These are phyloP conservation scores for Coleophora deauratella DNA, from an alignment of 2,888 invertebrate species.

Conservation along the genomic window DNA sequence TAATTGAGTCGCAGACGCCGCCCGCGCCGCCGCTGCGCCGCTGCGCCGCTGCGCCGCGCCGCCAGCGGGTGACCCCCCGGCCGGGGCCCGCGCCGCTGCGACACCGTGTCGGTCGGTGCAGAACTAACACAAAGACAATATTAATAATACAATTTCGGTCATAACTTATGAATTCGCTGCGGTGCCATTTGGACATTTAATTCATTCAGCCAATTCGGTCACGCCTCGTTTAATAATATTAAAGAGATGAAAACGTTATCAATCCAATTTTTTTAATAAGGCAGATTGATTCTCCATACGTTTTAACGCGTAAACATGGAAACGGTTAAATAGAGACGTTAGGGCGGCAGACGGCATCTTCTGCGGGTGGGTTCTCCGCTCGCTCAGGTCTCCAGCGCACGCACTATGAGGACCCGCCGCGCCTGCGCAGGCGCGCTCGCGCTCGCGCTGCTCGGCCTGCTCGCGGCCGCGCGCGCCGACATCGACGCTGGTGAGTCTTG, in stretches of 20 bases:
- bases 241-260: slow-evolving; percentile 30
- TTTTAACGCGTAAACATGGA: slow-evolving; percentile 39
- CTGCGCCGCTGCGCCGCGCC: background rate
- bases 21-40: background rate
- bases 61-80: background rate
- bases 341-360: slow-evolving; percentile 30
- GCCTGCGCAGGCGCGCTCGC: background rate
- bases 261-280: slow-evolving; percentile 41
- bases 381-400: slow-evolving; percentile 19
- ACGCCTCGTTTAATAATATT: slow-evolving; percentile 37
- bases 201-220: slow-evolving; percentile 16
- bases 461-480: background rate
- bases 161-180: slow-evolving; percentile 2
- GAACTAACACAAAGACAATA: background rate
- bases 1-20: background rate
- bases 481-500: too few species aligned
- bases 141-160: background rate
- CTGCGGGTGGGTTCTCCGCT: slow-evolving; percentile 36
- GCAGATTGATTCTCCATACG: slow-evolving; percentile 43
- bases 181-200: slow-evolving; percentile 14
- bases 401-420: background rate
- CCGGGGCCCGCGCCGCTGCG: background rate
- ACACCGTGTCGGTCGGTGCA: background rate
- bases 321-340: slow-evolving; percentile 37
- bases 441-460: background rate